These are phyloP conservation scores for Geopemphigus sp. DNA, from an alignment of 1,140 invertebrate species.

Conservation along the genomic window DNA sequence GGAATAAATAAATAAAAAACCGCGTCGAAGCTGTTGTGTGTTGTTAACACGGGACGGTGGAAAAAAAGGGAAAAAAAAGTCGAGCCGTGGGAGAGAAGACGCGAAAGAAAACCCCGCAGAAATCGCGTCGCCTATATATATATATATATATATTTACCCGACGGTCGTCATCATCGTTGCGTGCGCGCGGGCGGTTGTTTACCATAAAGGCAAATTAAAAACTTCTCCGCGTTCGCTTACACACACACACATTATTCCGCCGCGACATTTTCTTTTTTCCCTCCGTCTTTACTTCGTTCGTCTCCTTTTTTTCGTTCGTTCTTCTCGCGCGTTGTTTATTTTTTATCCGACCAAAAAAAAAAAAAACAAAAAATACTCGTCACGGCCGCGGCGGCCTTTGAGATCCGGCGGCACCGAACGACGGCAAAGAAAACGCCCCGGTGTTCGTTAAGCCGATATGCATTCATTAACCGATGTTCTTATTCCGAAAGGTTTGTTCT, in stretches of 20 bases:
- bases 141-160: background rate
- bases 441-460: conserved; percentile 49
- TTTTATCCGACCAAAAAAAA: no score
- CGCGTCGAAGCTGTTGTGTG: conserved; percentile 16
- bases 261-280: background rate
- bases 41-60: conserved; percentile 13
- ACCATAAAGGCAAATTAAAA: conserved; percentile 47
- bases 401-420: background rate
- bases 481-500: conserved; percentile 42
- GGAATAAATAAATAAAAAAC: background rate
- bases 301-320: background rate
- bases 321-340: conserved; percentile 23
- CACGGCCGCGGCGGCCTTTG: background rate
- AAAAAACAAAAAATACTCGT: conserved; percentile 43
- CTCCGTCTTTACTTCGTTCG: background rate
- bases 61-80: conserved; percentile 15
- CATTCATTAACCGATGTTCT: conserved; percentile 43
- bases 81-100: no score
- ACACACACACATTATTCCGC: background rate
- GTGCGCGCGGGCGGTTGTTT: background rate
- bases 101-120: background rate
- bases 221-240: background rate
- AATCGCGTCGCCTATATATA: conserved; percentile 23
- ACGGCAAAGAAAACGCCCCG: conserved; percentile 4
- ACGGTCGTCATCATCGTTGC: background rate